Base-by-base conservation (phyloP, 2,888 invertebrate genomes). In the Poecilobothrus nobilitatus region DNA sequence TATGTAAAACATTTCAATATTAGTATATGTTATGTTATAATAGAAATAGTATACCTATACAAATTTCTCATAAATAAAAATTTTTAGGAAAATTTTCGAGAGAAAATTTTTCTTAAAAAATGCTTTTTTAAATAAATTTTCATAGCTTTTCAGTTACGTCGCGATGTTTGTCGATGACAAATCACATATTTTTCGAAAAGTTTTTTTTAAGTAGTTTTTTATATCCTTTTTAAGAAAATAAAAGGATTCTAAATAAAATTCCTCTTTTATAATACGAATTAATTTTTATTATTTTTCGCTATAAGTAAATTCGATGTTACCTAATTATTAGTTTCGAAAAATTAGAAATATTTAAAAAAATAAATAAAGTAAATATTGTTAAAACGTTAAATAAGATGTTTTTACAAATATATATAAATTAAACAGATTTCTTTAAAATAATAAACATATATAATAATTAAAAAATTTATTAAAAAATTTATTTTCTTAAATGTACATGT, bases 101-200 rank as follows among this genome's bases (percentile, higher is more conserved):
- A 63, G 68, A 69, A 3, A 74, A 75, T 22, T 73, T 75, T 22
- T 18, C n/a, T 9, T 64, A 5, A 5, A 27, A 27, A 27, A 27
- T 27, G 27, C 27, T 27, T 27, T 27, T 37, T 37, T 10, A 37
- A 37, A 37, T 37, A 10, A 10, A 10, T 37, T 37, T 37, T 37
- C 12, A 37, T 37, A 37, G 37, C 53, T 53, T 53, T n/a, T 18
- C 53, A 53, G 53, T 53, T 53, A 53, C 53, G 53, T 53, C 53
- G 53, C 53, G 53, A 53, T 53, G 15, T 53, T 53, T 53, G 53
- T 53, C 53, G 53, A 53, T 53, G 53, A n/a, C 15, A 53, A 53
- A 53, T 53, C 53, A 6, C 18, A 6, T 53, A 2, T 18, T 53
- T 53, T 18, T 15, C 12, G 15, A 53, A 6, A 53, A 53, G 15